These are phyloP conservation scores for Trachythela sp. DNA, from an alignment of 64 coral and sea anemone species.

Conservation along the genomic window DNA sequence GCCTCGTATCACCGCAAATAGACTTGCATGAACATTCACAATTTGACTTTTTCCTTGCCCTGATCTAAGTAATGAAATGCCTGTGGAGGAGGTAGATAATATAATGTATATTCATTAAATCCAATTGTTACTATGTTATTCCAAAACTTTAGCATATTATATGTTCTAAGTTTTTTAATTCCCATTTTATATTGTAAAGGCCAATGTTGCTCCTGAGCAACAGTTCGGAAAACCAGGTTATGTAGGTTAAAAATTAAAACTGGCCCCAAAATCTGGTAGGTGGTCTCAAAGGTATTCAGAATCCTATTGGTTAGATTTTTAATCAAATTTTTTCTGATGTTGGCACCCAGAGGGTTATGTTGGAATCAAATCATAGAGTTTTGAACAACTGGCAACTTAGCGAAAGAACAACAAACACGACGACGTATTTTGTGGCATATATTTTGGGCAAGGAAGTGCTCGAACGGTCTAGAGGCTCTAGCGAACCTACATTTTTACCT, in stretches of 20 bases:
- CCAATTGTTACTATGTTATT: neutral
- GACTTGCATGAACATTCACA: neutral
- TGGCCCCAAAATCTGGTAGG: neutral
- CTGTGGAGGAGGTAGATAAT: too few species aligned
- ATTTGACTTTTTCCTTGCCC: neutral
- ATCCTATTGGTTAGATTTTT: neutral
- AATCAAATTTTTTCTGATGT: neutral
- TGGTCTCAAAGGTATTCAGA: neutral
- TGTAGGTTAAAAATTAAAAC: neutral
- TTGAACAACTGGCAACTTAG: too few species aligned
- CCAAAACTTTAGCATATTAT: neutral
- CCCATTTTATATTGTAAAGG: neutral
- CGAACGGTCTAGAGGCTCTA: too few species aligned
- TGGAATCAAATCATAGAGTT: too few species aligned
- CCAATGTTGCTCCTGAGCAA: neutral
- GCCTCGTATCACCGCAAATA: neutral
- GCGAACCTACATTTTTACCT: too few species aligned
- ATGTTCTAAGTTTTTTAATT: neutral
- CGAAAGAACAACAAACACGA: too few species aligned
- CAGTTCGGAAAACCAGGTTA: neutral
- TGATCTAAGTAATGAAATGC: too few species aligned
- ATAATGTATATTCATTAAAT: neutral
- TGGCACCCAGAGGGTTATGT: neutral
- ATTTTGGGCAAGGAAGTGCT: too few species aligned
- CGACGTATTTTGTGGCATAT: too few species aligned